Evolutionary conservation across 53 echinoderm and acorn worm species (phyloP).

Genomic region (Paracentrotus lividus): DNA sequence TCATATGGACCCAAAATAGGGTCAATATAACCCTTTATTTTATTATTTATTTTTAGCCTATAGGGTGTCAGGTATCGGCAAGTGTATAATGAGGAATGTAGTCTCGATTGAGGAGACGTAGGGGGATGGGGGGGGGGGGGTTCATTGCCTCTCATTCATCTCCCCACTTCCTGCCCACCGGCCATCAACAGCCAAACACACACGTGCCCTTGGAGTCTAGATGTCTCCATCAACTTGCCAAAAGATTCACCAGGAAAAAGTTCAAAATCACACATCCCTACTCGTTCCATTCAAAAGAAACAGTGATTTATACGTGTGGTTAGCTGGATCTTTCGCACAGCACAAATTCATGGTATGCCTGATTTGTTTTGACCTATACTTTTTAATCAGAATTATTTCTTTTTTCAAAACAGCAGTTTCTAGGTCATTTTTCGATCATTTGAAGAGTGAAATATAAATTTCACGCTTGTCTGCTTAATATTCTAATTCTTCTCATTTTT

Average conservation of each 20-base stretch:
- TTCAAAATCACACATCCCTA: conserved; percentile 53
- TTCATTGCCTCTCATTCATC: conserved; percentile 29
- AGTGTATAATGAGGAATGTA: not conserved
- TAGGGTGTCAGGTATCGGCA: too few species aligned
- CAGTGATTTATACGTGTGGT: conserved; percentile 2
- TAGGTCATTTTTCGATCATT: not conserved
- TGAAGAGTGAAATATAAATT: not conserved
- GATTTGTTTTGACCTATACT: not conserved
- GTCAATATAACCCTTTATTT: too few species aligned
- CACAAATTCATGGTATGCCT: not conserved
- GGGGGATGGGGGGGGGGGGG: not conserved
- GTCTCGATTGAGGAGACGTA: not conserved
- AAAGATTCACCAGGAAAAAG: conserved; percentile 50
- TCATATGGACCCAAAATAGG: too few species aligned
- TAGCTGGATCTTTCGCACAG: not conserved
- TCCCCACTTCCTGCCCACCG: conserved; percentile 36
- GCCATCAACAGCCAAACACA: conserved; percentile 15
- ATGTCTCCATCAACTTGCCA: conserved; percentile 1
- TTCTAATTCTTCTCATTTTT: conserved; percentile 14
- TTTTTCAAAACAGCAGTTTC: not conserved
- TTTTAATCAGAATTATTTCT: not conserved
- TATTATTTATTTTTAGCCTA: too few species aligned
- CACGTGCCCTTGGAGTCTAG: conserved; percentile 40
- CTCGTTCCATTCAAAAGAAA: not conserved
- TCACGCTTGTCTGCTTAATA: not conserved